Percentiles rank a stretch among this genome's conserved stretches.
phyloP scores from a whole-genome alignment of 2,113 vertebrate species.

The Arenaria interpres region DNA sequence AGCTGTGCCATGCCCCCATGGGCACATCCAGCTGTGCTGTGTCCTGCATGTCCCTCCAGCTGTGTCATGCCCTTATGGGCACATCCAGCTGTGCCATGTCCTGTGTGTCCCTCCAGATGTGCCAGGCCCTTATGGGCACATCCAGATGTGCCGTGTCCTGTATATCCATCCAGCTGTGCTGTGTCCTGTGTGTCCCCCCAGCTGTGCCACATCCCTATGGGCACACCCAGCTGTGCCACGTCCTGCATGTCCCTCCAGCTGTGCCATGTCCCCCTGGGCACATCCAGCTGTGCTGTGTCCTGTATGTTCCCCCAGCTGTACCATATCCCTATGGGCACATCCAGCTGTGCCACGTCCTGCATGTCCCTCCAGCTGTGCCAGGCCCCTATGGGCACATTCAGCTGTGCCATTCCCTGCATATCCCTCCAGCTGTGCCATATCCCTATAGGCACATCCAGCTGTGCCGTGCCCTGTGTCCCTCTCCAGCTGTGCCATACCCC shows the following conservation, averaged over 20 bases:
- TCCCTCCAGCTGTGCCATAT: neutral
- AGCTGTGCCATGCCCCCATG: neutral
- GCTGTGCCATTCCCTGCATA: neutral
- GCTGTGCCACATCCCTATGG: neutral
- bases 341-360: neutral
- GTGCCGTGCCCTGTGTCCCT: too few relatives aligned
- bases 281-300: neutral
- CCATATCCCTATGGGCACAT: accelerated
- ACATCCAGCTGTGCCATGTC: neutral
- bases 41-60: neutral
- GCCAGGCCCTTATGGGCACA: too few relatives aligned
- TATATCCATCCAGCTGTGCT: neutral
- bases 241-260: neutral
- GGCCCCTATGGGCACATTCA: neutral
- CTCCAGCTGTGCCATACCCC: neutral
- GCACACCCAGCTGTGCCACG: neutral
- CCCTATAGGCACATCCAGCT: neutral
- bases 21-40: neutral
- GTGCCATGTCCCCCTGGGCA: neutral
- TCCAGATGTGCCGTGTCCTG: neutral
- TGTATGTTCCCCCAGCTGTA: neutral
- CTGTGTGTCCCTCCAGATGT: neutral
- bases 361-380: neutral
- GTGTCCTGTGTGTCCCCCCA: neutral
- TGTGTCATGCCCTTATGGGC: neutral